Conservation (phyloP, 2,113 vertebrate genomes). For the Taurulus bubalis region DNA sequence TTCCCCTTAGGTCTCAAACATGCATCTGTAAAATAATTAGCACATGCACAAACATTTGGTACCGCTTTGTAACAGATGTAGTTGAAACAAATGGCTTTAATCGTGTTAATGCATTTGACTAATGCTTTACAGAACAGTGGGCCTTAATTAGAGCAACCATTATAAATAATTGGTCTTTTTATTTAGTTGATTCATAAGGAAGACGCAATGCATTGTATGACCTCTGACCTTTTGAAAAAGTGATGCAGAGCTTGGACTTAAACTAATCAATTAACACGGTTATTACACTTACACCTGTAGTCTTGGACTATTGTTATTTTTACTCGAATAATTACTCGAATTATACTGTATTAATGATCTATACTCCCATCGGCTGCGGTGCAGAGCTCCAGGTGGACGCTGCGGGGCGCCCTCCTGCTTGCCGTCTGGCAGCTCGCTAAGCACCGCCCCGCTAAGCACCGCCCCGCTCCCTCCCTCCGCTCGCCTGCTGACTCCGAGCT, state of each 20-base stretch:
- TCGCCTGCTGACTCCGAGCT: conserved; percentile 59
- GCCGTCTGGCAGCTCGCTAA: background rate
- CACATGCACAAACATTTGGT: background rate
- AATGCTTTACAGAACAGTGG: background rate
- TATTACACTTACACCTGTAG: background rate
- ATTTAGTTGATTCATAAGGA: background rate
- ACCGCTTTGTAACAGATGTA: background rate
- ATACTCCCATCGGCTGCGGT: background rate
- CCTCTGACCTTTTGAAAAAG: background rate
- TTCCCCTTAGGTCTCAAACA: background rate
- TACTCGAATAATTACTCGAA: background rate
- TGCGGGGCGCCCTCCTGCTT: conserved; percentile 46
- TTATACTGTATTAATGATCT: too few relatives aligned
- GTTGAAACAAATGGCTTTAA: background rate
- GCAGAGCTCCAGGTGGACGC: conserved; percentile 31
- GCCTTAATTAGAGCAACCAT: background rate
- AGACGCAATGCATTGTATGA: background rate
- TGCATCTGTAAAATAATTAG: background rate
- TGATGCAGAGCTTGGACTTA: background rate
- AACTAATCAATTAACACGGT: background rate
- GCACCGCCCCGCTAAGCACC: conserved; percentile 8
- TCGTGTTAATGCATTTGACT: background rate
- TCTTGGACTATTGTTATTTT: background rate
- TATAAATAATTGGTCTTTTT: background rate
- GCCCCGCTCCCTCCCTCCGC: conserved; percentile 38